These are phyloP conservation scores for Tetrax tetrax DNA, from an alignment of 2,113 vertebrate genomes.

Conservation along the genomic window DNA sequence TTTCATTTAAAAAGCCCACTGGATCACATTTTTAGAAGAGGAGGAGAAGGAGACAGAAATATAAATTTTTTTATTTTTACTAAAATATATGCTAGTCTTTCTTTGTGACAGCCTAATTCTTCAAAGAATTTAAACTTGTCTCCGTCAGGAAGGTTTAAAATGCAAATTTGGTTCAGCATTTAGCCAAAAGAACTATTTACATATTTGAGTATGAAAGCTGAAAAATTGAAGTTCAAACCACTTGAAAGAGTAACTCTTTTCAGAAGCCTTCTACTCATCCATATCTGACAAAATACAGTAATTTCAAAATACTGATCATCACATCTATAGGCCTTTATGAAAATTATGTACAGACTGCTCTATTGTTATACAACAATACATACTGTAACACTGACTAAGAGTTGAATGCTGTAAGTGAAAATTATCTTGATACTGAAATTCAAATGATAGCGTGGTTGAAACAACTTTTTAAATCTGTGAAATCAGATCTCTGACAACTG, in stretches of 20 bases:
- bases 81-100: neutral
- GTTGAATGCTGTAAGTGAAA: neutral
- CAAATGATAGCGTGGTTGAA: neutral
- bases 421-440: neutral
- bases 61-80: no score
- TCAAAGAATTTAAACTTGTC: neutral
- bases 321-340: neutral
- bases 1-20: neutral
- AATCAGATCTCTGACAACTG: neutral
- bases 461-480: neutral
- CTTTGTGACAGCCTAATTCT: neutral
- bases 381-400: neutral
- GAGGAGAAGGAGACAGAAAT: neutral
- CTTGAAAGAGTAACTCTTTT: constrained; percentile 33
- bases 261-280: neutral
- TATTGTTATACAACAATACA: neutral
- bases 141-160: neutral
- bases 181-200: neutral
- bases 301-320: neutral
- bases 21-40: neutral
- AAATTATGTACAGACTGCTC: neutral
- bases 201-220: constrained; percentile 33
- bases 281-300: neutral
- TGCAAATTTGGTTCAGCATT: constrained; percentile 36
- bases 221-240: constrained; percentile 29